Evolutionary conservation across 2,888 invertebrate genomes (phyloP), one percentile per base, ranked within the genome.

Genomic region (Heliconius hortense): DNA sequence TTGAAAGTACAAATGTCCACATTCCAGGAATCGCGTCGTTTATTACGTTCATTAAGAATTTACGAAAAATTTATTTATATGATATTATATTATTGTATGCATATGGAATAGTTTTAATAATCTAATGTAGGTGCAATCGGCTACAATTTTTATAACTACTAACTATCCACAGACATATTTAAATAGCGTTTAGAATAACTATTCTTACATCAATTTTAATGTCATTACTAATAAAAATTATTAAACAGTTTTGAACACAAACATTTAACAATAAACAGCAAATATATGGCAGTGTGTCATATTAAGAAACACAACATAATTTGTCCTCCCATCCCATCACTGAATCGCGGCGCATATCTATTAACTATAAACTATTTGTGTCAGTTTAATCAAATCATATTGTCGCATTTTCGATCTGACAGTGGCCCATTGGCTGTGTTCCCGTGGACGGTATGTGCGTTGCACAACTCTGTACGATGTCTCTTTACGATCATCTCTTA

Each of bases 391-490:
- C 83, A 84, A 84, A 85, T 79, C 82, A 81, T 76, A 78, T 74
- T 83, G 84, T 83, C 85, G 86, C 85, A 88, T 87, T 88, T 89
- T 87, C 82, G 72, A 72, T 76, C 68, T 60, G 68, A 77, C 73
- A 78, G 66, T 76, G 77, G 77, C 85, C 87, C 88, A 88, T 91
- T 92, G 92, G 92, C 92, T 87, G 83, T 81, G 90, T 90, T 92
- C 92, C 92, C 91, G 84, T 84, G 79, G 84, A 81, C 88, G 91
- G 90, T 90, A 89, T 86, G 84, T 77, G 68, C 39, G 53, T 76
- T 73, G 89, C 90, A 89, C 90, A 90, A 90, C 90, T 89, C 90
- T 89, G 90, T 90, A 60, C 26, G 67, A 66, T 74, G 43, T 48
- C 43, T 48, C 18, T 48, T 89, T 90, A 60, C 26, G 67, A 72